phyloP scores from a whole-genome alignment of 2,888 invertebrate species.

The Steromphala cineraria region DNA sequence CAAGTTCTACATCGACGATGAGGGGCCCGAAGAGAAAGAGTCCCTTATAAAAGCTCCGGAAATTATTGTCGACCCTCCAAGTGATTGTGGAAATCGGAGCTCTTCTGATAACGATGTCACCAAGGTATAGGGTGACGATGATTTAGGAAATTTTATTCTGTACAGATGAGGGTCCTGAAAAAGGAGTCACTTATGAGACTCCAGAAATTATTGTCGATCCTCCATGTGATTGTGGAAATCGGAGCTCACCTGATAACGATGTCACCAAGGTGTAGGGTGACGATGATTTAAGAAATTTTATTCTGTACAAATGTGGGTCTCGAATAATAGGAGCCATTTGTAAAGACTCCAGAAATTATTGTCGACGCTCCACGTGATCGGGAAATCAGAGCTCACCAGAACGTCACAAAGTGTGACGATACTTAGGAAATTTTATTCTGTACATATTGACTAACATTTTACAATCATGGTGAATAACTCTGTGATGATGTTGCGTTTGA shows the following conservation, averaged over 20 bases:
- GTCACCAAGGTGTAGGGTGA: conserved; percentile 21
- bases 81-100: conserved; percentile 34
- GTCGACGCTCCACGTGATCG: conserved; percentile 64
- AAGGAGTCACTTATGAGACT: conserved; percentile 51
- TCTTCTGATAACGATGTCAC: conserved; percentile 18
- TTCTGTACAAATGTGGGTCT: conserved; percentile 55
- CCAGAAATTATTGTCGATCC: conserved; percentile 67
- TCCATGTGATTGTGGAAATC: conserved; percentile 48
- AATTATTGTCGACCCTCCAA: conserved; percentile 67
- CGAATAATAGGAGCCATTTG: conserved; percentile 51
- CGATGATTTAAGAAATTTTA: background rate
- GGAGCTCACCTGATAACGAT: conserved; percentile 15
- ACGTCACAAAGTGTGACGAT: background rate
- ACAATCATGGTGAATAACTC: too few relatives aligned
- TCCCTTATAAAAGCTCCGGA: conserved; percentile 54
- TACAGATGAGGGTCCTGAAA: conserved; percentile 55
- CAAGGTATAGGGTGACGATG: conserved; percentile 16
- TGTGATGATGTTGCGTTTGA: too few relatives aligned
- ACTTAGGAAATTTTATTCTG: background rate
- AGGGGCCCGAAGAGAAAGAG: conserved; percentile 51
- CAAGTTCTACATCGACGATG: conserved; percentile 66
- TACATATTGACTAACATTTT: too few relatives aligned
- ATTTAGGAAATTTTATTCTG: background rate
- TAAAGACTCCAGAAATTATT: conserved; percentile 59
- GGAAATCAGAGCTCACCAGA: conserved; percentile 7